Evolutionary conservation across 1,140 invertebrate species (phyloP), one percentile per base, ranked within the genome.

Genomic region (Microplitis mediator): DNA sequence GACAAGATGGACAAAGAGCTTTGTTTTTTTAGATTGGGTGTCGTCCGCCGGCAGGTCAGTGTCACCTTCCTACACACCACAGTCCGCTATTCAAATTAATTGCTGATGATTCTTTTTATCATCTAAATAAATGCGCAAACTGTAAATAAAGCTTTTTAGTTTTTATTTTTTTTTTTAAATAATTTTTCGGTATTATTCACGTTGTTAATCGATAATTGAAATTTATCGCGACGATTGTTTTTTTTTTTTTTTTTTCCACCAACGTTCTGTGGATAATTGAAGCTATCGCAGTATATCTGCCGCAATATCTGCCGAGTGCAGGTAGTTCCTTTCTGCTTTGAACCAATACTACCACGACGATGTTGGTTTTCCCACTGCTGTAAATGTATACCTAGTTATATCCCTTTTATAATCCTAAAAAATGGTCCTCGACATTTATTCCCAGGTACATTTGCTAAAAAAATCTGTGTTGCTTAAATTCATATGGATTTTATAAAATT

Each of bases 321-420:
- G 73, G 71, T 58, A 73, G 75, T 76, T 77, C 75, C 72, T 73
- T 78, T 69, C 60, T 61, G 60, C 60, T 73, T 75, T 69, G 65
- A 73, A 45, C 39, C 39, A 11, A 45, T 45, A 45, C 39, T 45
- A 45, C 39, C 39, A 70, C 71, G 61, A 71, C 72, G 71, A 61
- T 64, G 73, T 60, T 71, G 73, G 70, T 74, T 75, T 78, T 72
- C 73, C 76, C 65, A 70, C 75, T 9, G 5, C 39, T 45, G 39
- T 45, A 45, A 45, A 45, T 45, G 39, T 45, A 45, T 5, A 45
- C 39, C 39, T 45, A 45, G 39, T 45, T 45, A 45, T 68, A 69
- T 66, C 74, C 75, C 74, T 65, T 77, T 77, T 76, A 77, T 79
- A 80, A 80, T 80, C 77, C 77, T 76, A 80, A 80, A 80, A 79